Conservation (phyloP, 2,888 invertebrate species). For the Spodoptera exigua region DNA sequence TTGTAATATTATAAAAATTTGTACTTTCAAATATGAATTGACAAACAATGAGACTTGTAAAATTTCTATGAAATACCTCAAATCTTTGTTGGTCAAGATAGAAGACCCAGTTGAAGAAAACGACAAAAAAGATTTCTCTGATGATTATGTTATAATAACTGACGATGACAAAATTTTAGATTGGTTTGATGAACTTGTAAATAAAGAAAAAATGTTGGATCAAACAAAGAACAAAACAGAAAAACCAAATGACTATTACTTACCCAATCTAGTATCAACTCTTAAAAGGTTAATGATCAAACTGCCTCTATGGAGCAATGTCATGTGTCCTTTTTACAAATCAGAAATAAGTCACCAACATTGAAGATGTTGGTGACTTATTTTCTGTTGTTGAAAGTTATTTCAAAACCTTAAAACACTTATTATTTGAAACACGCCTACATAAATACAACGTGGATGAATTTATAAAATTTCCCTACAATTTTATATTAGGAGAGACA, state of each 20-base stretch:
- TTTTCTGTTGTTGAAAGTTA: too few relatives aligned
- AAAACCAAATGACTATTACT: constrained; percentile 27
- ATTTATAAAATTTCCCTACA: too few relatives aligned
- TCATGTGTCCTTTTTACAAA: constrained; percentile 25
- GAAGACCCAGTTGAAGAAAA: constrained; percentile 33
- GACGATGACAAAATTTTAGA: constrained; percentile 28
- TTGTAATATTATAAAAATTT: constrained; percentile 31
- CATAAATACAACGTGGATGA: constrained; percentile 25
- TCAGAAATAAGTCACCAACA: constrained; percentile 20
- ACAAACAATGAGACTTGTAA: constrained; percentile 31
- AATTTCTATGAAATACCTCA: constrained; percentile 27
- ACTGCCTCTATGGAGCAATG: constrained; percentile 21
- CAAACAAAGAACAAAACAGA: constrained; percentile 22
- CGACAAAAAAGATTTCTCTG: constrained; percentile 27
- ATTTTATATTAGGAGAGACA: too few relatives aligned
- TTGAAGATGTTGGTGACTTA: too few relatives aligned
- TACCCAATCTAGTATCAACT: constrained; percentile 29
- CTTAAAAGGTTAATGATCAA: constrained; percentile 22
- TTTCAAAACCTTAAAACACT: constrained; percentile 19
- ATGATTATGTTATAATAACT: constrained; percentile 29
- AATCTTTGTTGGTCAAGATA: constrained; percentile 21
- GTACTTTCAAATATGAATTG: constrained; percentile 32
- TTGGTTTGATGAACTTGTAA: constrained; percentile 31
- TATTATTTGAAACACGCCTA: constrained; percentile 21
- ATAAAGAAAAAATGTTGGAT: constrained; percentile 26